Percentiles rank a stretch among this genome's conserved stretches.
Conservation (phyloP, 2,797 vertebrate genomes). For the Neostethus bicornis region DNA sequence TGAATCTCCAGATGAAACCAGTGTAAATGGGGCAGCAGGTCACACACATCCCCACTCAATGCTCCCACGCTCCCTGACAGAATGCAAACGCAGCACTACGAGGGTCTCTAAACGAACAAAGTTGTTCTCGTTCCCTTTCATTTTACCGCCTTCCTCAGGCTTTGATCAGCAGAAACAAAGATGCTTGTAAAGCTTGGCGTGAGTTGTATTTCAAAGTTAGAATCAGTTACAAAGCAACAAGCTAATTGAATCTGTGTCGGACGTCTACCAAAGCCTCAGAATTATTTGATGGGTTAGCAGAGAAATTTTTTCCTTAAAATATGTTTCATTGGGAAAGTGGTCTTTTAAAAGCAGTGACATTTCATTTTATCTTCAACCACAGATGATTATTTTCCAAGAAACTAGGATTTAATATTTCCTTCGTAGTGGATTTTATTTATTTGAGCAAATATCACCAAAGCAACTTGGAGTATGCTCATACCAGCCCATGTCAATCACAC, state of each 20-base stretch:
- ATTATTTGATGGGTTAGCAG: not conserved
- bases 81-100: constrained; percentile 41
- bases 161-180: constrained; percentile 56
- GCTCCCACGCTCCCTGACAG: constrained; percentile 28
- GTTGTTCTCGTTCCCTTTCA: constrained; percentile 24
- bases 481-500: constrained; percentile 26
- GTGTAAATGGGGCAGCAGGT: constrained; percentile 63
- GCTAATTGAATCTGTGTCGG: not conserved
- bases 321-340: not conserved
- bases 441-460: constrained; percentile 18
- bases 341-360: not conserved
- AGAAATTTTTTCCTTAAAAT: not conserved
- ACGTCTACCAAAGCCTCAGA: not conserved
- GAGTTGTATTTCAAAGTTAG: constrained; percentile 8
- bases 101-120: constrained; percentile 45
- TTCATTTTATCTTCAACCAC: not conserved
- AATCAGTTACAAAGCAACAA: constrained; percentile 13
- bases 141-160: constrained; percentile 25
- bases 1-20: constrained; percentile 27
- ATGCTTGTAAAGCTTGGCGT: constrained; percentile 12
- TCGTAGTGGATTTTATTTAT: constrained; percentile 11
- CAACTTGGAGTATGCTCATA: constrained; percentile 12
- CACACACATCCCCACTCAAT: constrained; percentile 51
- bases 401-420: not conserved
- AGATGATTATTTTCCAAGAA: not conserved